Evolutionary conservation across 2,797 vertebrate species (phyloP).

Genomic region (Acipenser transmontanus): DNA sequence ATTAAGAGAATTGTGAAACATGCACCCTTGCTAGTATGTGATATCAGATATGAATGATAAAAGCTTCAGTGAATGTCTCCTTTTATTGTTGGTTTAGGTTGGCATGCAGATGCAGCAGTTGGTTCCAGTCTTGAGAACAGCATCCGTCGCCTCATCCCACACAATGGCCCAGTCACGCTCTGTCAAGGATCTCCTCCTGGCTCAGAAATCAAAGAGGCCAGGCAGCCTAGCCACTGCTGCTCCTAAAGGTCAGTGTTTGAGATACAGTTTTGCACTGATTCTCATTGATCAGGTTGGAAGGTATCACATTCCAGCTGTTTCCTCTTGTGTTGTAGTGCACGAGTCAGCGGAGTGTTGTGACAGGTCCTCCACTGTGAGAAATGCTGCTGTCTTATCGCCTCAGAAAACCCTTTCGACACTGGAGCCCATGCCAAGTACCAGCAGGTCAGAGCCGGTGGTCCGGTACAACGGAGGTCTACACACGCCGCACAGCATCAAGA

Average conservation of each 20-base stretch:
- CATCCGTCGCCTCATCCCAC: constrained; percentile 33
- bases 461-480: constrained; percentile 55
- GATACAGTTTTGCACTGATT: not conserved
- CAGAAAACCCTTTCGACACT: constrained; percentile 36
- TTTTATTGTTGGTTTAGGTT: constrained; percentile 49
- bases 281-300: not conserved
- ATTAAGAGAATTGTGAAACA: too few relatives aligned
- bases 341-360: constrained; percentile 2
- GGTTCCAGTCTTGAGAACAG: constrained; percentile 52
- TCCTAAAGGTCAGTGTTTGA: constrained; percentile 8
- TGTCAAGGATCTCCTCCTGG: constrained; percentile 76
- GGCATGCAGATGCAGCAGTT: constrained; percentile 90
- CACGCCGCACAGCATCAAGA: constrained; percentile 59
- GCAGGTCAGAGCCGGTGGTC: constrained; percentile 50
- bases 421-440: constrained; percentile 60
- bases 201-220: constrained; percentile 28
- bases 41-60: too few relatives aligned
- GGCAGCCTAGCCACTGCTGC: constrained; percentile 6
- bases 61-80: too few relatives aligned
- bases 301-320: too few relatives aligned
- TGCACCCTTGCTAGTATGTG: too few relatives aligned
- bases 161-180: constrained; percentile 55
- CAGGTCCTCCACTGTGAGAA: constrained; percentile 22
- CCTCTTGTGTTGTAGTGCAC: not conserved
- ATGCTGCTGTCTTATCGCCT: constrained; percentile 23